Base-by-base conservation (phyloP, 2,888 invertebrate species). In the Pandemis heparana region DNA sequence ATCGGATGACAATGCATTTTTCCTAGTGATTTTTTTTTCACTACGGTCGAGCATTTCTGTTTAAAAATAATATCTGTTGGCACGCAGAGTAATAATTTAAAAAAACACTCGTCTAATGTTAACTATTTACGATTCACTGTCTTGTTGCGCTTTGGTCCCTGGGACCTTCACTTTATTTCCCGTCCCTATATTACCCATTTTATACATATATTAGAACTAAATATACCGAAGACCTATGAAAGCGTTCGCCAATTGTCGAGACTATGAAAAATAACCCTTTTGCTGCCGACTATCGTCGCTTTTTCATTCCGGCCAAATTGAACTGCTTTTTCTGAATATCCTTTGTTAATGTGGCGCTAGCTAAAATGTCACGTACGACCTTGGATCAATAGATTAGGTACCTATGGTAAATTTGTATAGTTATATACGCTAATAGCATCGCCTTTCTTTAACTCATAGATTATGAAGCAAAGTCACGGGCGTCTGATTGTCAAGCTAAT, bases 261-360 rank as follows among this genome's bases (percentile, higher is more conserved):
- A 65, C 14, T 43, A 51, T 70, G 69, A 74, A 74, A 74, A 74
- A 70, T 74, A 61, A 69, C 74, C 74, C 64, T 39, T 59, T 60
- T n/a, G 16, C 32, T 16, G 65, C 14, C 46, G n/a, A 32, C 41
- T 32, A 39, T 64, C 10, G 32, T 39, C 38, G 39, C 46, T 14
- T 48, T 69, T 70, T 65, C 51, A 60, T 74, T 70, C 53, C 65
- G 69, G 59, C 14, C 16, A 16, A 56, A 60, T 46, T 61, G 60
- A 64, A 61, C 64, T 51, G 56, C 62, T 53, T 39, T 65, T 74
- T 70, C 69, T 53, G 8, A 65, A 68, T 65, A 65, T 64, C 53
- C 64, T 69, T 74, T 74, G 69, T 74, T 64, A 65, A 56, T 43
- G 46, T 39, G 69, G 23, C 51, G 16, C 32, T 60, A 48, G 43